A percentile compares a stretch with the other conserved stretches of the same genome.
phyloP scores from a whole-genome alignment of 2,888 invertebrate genomes.

The Tenthredo mesomela region DNA sequence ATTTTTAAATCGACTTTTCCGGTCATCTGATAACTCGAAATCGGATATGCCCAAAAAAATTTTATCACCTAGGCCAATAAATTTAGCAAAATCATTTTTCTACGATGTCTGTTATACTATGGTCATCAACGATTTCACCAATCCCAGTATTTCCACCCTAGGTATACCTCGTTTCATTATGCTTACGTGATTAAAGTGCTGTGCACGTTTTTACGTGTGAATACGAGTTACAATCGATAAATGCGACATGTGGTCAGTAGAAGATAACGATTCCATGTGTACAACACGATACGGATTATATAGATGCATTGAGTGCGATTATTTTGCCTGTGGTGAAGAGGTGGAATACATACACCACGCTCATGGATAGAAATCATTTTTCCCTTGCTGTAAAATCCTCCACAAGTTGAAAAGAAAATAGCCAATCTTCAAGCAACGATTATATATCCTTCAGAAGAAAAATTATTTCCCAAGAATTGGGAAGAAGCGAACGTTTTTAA shows the following conservation, averaged over 20 bases:
- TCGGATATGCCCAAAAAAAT: background rate
- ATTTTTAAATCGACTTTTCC: background rate
- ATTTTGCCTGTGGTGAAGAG: background rate
- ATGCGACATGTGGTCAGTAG: slow-evolving; percentile 42
- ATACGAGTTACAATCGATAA: slow-evolving; percentile 32
- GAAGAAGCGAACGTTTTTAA: background rate
- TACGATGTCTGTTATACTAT: background rate
- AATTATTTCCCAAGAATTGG: background rate
- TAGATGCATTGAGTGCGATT: background rate
- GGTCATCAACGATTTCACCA: background rate
- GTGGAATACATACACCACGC: background rate
- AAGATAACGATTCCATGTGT: slow-evolving; percentile 36
- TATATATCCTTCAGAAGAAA: background rate
- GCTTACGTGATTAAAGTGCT: background rate
- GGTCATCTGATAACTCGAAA: background rate
- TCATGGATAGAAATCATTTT: background rate
- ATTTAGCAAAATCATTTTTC: background rate
- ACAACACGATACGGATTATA: background rate
- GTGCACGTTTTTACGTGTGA: background rate
- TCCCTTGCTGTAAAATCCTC: background rate
- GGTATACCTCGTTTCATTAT: background rate
- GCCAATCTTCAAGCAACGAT: background rate
- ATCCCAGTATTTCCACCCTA: background rate
- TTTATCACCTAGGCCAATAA: background rate
- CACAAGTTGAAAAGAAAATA: no score